Percentiles rank a stretch among this genome's conserved stretches.
phyloP scores from a whole-genome alignment of 1,140 invertebrate species.

The Megalonaias nervosa region DNA sequence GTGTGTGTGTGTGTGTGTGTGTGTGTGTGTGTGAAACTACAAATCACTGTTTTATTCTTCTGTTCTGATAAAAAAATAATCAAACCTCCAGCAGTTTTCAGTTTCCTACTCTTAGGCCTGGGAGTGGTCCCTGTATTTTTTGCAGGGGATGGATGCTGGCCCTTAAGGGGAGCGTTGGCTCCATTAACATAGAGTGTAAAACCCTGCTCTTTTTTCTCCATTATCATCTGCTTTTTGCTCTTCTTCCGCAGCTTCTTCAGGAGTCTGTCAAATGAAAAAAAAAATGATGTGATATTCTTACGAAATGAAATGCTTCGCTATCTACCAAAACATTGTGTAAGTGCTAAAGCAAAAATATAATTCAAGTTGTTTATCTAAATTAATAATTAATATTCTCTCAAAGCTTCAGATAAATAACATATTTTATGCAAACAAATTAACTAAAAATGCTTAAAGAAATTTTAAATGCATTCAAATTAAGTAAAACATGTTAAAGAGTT shows the following conservation, averaged over 20 bases:
- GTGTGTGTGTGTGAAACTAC: no score
- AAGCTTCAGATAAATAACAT: no score
- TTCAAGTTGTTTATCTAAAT: background rate
- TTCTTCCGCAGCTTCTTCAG: slow-evolving; percentile 62
- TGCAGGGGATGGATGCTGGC: background rate
- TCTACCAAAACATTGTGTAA: background rate
- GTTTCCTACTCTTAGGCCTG: slow-evolving; percentile 8
- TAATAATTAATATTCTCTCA: background rate
- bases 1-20: no score
- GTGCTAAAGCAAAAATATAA: background rate
- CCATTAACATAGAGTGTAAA: slow-evolving; percentile 71
- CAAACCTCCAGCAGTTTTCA: slow-evolving; percentile 35
- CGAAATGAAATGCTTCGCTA: background rate
- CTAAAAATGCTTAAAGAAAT: no score
- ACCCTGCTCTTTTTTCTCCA: slow-evolving; percentile 69
- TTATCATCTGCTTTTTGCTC: slow-evolving; percentile 57
- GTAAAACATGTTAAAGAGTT: no score
- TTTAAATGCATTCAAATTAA: no score
- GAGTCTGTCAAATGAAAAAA: slow-evolving; percentile 45
- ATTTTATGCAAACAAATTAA: no score
- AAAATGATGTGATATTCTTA: background rate
- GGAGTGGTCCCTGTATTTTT: background rate
- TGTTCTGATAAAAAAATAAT: background rate
- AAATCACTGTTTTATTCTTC: no score
- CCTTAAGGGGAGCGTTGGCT: slow-evolving; percentile 7